Conservation (phyloP, 1,140 invertebrate species). For the Drosophila parvula region DNA sequence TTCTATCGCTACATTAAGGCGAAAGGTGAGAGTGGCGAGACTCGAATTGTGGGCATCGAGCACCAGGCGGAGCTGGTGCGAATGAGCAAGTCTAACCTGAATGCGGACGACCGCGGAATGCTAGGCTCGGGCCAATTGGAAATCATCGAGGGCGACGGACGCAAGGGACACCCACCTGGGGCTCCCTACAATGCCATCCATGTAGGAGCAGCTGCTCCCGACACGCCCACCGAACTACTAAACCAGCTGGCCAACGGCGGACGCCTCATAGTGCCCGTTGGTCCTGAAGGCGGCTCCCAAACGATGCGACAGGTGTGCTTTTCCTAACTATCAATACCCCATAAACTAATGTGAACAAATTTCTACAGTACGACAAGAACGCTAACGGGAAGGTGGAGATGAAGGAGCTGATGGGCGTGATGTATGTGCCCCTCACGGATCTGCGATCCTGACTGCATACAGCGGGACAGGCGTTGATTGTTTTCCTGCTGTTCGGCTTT, state of each 20-base stretch:
- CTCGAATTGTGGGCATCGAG: constrained; percentile 93
- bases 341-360: not conserved
- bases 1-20: constrained; percentile 87
- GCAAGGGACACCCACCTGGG: constrained; percentile 89
- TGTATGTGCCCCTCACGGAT: constrained; percentile 98
- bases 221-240: constrained; percentile 89
- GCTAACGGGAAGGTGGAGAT: constrained; percentile 91
- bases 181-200: constrained; percentile 89
- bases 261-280: constrained; percentile 95
- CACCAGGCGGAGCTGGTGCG: constrained; percentile 94
- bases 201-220: constrained; percentile 95
- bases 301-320: constrained; percentile 88
- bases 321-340: not conserved
- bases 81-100: constrained; percentile 91
- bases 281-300: constrained; percentile 92
- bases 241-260: constrained; percentile 91
- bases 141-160: constrained; percentile 93
- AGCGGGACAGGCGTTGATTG: constrained; percentile 26
- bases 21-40: constrained; percentile 86
- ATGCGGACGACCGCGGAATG: constrained; percentile 89
- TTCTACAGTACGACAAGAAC: constrained; percentile 92
- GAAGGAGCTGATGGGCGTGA: constrained; percentile 95
- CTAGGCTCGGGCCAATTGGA: constrained; percentile 88
- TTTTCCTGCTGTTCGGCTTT: constrained; percentile 41
- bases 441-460: constrained; percentile 70